These are phyloP conservation scores for Goniozus legneri DNA, from an alignment of 1,140 invertebrate species.

Conservation along the genomic window DNA sequence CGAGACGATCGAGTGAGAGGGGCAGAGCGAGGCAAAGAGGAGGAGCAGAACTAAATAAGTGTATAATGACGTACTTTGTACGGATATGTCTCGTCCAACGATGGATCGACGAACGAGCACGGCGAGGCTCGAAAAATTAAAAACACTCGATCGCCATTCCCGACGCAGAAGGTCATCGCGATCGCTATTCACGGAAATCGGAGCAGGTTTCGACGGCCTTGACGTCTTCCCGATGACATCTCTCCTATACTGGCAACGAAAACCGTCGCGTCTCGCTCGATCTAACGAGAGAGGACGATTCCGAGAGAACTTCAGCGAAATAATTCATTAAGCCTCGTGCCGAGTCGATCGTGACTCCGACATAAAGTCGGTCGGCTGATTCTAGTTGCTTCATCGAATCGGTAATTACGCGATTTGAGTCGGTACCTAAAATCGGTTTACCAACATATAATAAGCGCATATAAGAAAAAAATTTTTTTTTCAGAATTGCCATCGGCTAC, in stretches of 20 bases:
- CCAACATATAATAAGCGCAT: too few relatives aligned
- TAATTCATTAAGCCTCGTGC: too few relatives aligned
- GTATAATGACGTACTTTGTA: conserved; percentile 15
- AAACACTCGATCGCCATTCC: conserved; percentile 6
- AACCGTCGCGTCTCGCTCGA: conserved; percentile 7
- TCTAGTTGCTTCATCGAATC: too few relatives aligned
- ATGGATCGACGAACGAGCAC: conserved; percentile 2
- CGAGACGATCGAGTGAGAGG: conserved; percentile 3
- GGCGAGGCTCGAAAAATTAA: conserved; percentile 11
- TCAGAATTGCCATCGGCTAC: too few relatives aligned
- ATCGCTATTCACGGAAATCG: conserved; percentile 26
- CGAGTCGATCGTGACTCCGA: too few relatives aligned
- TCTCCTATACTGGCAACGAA: conserved; percentile 13
- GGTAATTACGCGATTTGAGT: too few relatives aligned
- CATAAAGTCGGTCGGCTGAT: too few relatives aligned
- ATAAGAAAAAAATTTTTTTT: too few relatives aligned
- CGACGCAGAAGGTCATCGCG: conserved; percentile 16
- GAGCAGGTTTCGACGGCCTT: conserved; percentile 29
- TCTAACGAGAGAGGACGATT: neutral
- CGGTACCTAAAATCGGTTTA: too few relatives aligned
- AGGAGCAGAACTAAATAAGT: conserved; percentile 11
- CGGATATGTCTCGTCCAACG: conserved; percentile 3
- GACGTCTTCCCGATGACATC: conserved; percentile 15
- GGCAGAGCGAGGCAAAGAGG: conserved; percentile 6
- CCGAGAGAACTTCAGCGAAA: too few relatives aligned